phyloP scores from a whole-genome alignment of 1,140 invertebrate species.

The Goniozus legneri region DNA sequence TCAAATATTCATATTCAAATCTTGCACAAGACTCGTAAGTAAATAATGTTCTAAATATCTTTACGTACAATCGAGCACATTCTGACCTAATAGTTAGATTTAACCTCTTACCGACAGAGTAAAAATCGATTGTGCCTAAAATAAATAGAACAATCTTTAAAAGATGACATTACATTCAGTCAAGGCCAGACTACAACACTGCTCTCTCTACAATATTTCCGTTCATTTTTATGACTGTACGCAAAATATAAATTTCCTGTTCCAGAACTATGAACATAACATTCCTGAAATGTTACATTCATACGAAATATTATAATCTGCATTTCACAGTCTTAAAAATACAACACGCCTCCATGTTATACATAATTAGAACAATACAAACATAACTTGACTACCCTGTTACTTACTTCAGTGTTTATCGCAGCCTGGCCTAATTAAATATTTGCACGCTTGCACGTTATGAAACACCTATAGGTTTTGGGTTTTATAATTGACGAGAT shows the following conservation, averaged over 20 bases:
- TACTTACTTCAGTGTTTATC: slow-evolving; percentile 30
- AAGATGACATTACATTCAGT: slow-evolving; percentile 40
- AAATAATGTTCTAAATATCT: no score
- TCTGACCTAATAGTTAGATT: slow-evolving; percentile 27
- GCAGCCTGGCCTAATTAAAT: slow-evolving; percentile 34
- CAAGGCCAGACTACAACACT: slow-evolving; percentile 36
- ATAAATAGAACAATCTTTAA: slow-evolving; percentile 25
- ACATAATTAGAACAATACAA: slow-evolving; percentile 37
- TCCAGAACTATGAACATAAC: slow-evolving; percentile 6
- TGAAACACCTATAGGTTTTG: slow-evolving; percentile 39
- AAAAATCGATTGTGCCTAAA: slow-evolving; percentile 34
- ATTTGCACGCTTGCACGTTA: slow-evolving; percentile 42
- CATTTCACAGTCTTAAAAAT: slow-evolving; percentile 32
- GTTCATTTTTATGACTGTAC: slow-evolving; percentile 25
- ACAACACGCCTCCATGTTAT: slow-evolving; percentile 14
- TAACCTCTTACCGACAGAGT: slow-evolving; percentile 40
- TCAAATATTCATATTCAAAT: slow-evolving; percentile 28
- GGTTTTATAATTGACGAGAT: slow-evolving; percentile 37
- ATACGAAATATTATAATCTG: slow-evolving; percentile 12
- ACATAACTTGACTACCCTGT: slow-evolving; percentile 43
- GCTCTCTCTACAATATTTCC: slow-evolving; percentile 8
- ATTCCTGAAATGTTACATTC: slow-evolving; percentile 12
- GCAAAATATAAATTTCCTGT: slow-evolving; percentile 11
- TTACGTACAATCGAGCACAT: no score
- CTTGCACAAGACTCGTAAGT: slow-evolving; percentile 36